These are phyloP conservation scores for Plagodis pulveraria DNA, from an alignment of 2,888 invertebrate genomes.

Conservation along the genomic window DNA sequence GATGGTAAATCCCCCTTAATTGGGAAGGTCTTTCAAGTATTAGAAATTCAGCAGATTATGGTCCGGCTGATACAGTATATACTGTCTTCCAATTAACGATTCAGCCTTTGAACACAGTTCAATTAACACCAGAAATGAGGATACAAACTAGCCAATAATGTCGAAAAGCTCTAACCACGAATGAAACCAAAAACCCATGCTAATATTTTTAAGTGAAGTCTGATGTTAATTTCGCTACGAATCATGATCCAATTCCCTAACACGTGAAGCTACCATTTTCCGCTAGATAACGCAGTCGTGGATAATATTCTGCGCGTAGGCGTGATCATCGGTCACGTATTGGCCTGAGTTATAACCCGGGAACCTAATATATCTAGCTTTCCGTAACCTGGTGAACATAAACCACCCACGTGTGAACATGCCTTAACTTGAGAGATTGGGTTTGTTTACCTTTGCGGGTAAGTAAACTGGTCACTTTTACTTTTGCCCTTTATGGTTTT, in stretches of 20 bases:
- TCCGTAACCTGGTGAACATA: conserved; percentile 48
- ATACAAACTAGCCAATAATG: no score
- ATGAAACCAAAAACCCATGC: background rate
- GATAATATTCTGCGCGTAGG: conserved; percentile 62
- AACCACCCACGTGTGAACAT: conserved; percentile 59
- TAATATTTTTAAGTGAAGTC: background rate
- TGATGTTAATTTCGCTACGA: conserved; percentile 1
- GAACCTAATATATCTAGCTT: conserved; percentile 73
- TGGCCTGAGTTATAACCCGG: conserved; percentile 74
- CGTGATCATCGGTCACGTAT: conserved; percentile 82
- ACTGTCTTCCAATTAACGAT: no score
- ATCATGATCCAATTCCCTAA: conserved; percentile 14
- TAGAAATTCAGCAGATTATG: no score
- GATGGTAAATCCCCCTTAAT: no score
- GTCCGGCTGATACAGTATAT: no score
- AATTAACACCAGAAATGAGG: no score
- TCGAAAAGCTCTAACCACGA: background rate
- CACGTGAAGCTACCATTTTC: conserved; percentile 65
- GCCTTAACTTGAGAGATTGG: conserved; percentile 19
- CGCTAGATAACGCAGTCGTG: conserved; percentile 56
- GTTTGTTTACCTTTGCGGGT: conserved; percentile 24
- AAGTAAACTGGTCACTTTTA: conserved; percentile 17
- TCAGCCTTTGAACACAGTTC: no score
- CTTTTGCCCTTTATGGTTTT: conserved; percentile 19
- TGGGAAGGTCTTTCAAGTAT: no score